Evolutionary conservation across 2,888 invertebrate species (phyloP).

Genomic region (Biston stratarius): DNA sequence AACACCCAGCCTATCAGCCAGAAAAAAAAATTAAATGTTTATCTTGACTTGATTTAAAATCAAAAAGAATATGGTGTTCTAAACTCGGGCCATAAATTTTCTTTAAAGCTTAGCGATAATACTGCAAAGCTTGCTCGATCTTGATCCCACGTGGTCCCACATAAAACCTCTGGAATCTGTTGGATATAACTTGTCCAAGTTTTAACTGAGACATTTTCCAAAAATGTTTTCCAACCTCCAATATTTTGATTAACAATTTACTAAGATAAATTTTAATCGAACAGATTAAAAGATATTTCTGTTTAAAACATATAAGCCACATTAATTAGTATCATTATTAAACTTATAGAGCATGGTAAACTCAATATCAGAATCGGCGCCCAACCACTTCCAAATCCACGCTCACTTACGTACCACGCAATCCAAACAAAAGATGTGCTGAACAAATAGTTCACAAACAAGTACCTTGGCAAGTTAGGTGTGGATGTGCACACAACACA

Average conservation of each 20-base stretch:
- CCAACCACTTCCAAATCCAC: conserved; percentile 22
- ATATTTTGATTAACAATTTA: conserved; percentile 1
- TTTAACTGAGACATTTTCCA: conserved; percentile 25
- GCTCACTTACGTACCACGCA: conserved; percentile 28
- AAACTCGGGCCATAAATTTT: conserved; percentile 35
- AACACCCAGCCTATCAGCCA: no score
- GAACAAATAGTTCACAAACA: conserved; percentile 43
- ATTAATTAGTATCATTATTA: neutral
- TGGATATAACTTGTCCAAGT: conserved; percentile 32
- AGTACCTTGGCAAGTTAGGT: conserved; percentile 66
- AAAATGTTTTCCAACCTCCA: conserved; percentile 14
- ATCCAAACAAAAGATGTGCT: conserved; percentile 32
- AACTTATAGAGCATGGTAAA: conserved; percentile 8
- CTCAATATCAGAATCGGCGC: conserved; percentile 12
- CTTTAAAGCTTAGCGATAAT: conserved; percentile 39
- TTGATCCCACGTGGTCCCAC: conserved; percentile 38
- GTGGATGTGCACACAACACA: conserved; percentile 76
- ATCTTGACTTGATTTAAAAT: conserved; percentile 26
- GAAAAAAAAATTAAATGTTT: conserved; percentile 26
- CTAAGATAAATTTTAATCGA: neutral
- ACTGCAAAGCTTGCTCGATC: conserved; percentile 37
- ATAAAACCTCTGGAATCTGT: conserved; percentile 35
- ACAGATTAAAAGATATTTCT: neutral
- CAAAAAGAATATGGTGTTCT: conserved; percentile 30
- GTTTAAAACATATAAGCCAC: neutral